These are phyloP conservation scores for Meteorus colon DNA, from an alignment of 2,888 invertebrate species.

Conservation along the genomic window DNA sequence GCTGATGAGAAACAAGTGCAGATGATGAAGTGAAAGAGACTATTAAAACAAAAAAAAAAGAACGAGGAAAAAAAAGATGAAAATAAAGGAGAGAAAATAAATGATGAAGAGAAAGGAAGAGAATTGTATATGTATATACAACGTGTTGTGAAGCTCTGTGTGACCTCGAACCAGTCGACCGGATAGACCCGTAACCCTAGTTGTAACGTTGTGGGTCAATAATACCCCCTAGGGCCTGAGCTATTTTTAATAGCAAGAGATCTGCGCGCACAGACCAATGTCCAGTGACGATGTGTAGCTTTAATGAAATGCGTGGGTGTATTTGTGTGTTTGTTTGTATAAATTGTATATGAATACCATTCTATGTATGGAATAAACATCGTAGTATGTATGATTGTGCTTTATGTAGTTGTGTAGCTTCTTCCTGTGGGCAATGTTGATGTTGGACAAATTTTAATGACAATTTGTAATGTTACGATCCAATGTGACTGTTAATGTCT, in stretches of 20 bases:
- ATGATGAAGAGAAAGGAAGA: too few relatives aligned
- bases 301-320: not conserved
- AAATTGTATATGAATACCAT: not conserved
- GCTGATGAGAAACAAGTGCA: too few relatives aligned
- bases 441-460: too few relatives aligned
- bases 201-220: conserved; percentile 60
- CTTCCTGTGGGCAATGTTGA: too few relatives aligned
- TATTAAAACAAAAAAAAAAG: too few relatives aligned
- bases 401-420: too few relatives aligned
- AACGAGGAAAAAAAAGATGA: too few relatives aligned
- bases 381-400: too few relatives aligned
- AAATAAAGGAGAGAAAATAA: too few relatives aligned
- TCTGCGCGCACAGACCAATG: conserved; percentile 22
- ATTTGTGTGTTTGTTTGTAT: not conserved
- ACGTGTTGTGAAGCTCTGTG: conserved; percentile 41
- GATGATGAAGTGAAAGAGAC: too few relatives aligned
- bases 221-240: conserved; percentile 55
- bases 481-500: too few relatives aligned
- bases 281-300: not conserved
- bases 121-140: conserved; percentile 17
- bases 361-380: not conserved
- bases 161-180: conserved; percentile 54
- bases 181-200: conserved; percentile 58
- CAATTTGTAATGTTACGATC: too few relatives aligned
- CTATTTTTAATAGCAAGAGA: conserved; percentile 61